Conservation (phyloP, 1,140 invertebrate genomes). For the Pseudoatta argentina region DNA sequence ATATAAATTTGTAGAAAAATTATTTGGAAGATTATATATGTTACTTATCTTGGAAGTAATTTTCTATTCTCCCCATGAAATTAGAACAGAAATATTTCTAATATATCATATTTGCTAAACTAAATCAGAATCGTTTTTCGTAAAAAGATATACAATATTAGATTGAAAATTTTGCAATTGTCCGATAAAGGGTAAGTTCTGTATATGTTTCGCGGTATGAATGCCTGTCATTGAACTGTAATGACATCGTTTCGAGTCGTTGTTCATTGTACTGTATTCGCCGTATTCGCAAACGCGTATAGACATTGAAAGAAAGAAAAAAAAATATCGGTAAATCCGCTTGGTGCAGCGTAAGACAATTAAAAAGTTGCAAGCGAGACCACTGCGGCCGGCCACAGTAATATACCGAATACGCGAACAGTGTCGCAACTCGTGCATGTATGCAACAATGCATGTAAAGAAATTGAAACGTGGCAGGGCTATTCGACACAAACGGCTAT, state of each 20-base stretch:
- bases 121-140: not conserved
- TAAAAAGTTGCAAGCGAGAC: conserved; percentile 40
- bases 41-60: not conserved
- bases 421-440: conserved; percentile 41
- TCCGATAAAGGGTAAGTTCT: not conserved
- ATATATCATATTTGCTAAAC: too few relatives aligned
- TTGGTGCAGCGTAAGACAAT: conserved; percentile 21
- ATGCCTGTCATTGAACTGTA: conserved; percentile 31
- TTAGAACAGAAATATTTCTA: not conserved
- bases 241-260: conserved; percentile 7
- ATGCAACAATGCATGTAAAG: conserved; percentile 31
- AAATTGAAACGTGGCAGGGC: conserved; percentile 35
- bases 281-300: not conserved
- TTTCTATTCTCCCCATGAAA: not conserved
- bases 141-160: not conserved
- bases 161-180: not conserved
- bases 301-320: conserved; percentile 9
- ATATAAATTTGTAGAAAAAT: not conserved
- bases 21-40: not conserved
- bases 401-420: conserved; percentile 31
- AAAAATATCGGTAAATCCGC: conserved; percentile 29
- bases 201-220: not conserved
- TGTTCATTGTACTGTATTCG: not conserved
- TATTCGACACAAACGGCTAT: conserved; percentile 30
- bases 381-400: not conserved